These are phyloP conservation scores for Tylochromis polylepis DNA, from an alignment of 2,113 vertebrate genomes.

Conservation along the genomic window DNA sequence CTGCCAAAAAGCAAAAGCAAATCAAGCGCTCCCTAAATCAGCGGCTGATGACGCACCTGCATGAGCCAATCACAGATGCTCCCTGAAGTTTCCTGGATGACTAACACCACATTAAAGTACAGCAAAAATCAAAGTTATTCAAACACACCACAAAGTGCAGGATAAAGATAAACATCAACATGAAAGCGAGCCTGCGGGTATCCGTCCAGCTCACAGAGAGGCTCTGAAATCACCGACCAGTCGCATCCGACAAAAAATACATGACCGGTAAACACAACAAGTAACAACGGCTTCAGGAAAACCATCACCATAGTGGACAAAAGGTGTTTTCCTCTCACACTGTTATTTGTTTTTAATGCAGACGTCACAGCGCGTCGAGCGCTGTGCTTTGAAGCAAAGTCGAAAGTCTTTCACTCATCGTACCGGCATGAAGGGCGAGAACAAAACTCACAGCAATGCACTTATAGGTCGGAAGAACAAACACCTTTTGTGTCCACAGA, in stretches of 20 bases:
- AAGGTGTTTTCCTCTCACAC: neutral
- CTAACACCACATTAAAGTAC: neutral
- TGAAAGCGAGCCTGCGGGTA: rapidly evolving
- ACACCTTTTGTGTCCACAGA: neutral
- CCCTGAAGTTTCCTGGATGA: neutral
- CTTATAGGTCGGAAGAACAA: neutral
- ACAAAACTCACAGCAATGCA: neutral
- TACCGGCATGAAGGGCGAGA: neutral
- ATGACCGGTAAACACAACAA: neutral
- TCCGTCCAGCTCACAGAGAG: neutral
- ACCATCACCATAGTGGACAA: rapidly evolving
- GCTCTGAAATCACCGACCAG: neutral
- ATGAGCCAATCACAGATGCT: neutral
- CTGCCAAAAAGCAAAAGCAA: neutral
- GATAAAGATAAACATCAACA: neutral
- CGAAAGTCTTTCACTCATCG: neutral
- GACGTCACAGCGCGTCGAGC: neutral
- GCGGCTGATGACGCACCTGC: rapidly evolving
- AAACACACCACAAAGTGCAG: neutral
- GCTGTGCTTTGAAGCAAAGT: neutral
- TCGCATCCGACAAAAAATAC: neutral
- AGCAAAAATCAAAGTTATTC: rapidly evolving
- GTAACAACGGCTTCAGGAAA: neutral
- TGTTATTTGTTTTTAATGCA: neutral
- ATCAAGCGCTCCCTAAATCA: neutral